Evolutionary conservation across 2,888 invertebrate genomes (phyloP), one percentile per base, ranked within the genome.

Genomic region (Ditula angustiorana): DNA sequence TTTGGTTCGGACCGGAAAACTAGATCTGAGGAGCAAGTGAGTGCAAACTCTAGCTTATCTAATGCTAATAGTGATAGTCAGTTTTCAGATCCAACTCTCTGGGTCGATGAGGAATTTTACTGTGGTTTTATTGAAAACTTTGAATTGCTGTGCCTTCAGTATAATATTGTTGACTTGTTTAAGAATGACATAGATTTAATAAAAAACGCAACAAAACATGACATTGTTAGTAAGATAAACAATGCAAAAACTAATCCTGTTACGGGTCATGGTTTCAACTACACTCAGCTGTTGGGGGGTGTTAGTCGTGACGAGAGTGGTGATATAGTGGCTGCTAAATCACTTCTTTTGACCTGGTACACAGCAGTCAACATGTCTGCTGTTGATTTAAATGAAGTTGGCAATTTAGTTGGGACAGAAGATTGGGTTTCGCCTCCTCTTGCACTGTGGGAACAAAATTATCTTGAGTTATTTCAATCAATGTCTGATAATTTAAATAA

Each of bases 141-240:
- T 77, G 93, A 94, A 67, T 81, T 85, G 55, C 93, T 93, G 41
- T 97, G 96, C 79, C 93, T 94, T 62, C 90, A 94, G 68, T 85
- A 93, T 70, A 96, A 95, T 81, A 90, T 96, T 67, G 83, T 96
- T 69, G 96, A 96, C 79, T 83, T 96, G 69, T 97, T 96, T 96
- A 91, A 94, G 46, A 95, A 93, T 78, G 89, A 95, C 77, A 81
- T 85, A 63, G 83, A 87, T 30, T 71, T 86, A 67, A 93, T 96
- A 60, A 79, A 80, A 24, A 88, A 87, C 69, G 80, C 95, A 64
- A 94, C 95, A 1, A 94, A 93, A 74, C 82, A 94, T 61, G 94
- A 96, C 65, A 95, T 96, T 71, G 77, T 96, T 37, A 76, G 86
- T 19, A 93, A 92, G 76, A 77, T 96, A 26, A 95, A 96, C 80